Conservation (phyloP, 2,888 invertebrate genomes). For the Hanleya hanleyi region DNA sequence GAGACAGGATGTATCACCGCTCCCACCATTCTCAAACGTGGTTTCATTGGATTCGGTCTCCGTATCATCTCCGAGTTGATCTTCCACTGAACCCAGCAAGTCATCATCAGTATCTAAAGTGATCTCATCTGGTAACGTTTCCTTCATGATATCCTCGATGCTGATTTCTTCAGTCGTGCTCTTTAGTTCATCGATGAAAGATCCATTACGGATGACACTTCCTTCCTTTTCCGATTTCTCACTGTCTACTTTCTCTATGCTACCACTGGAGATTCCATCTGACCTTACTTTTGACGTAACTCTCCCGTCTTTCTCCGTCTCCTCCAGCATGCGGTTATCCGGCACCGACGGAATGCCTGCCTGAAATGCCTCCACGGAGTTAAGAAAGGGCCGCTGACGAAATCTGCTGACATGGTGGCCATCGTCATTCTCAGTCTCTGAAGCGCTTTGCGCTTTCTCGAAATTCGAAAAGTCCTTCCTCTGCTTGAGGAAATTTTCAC, state of each 20-base stretch:
- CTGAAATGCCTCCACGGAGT: background rate
- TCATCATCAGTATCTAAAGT: conserved; percentile 21
- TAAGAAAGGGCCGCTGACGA: background rate
- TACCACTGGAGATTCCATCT: conserved; percentile 7
- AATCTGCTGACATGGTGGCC: background rate
- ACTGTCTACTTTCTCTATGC: conserved; percentile 37
- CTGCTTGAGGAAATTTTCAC: conserved; percentile 50
- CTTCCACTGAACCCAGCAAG: conserved; percentile 22
- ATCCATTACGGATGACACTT: background rate
- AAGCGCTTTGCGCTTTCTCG: conserved; percentile 42
- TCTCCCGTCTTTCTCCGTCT: conserved; percentile 18
- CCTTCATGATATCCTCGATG: conserved; percentile 51
- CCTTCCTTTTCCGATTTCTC: conserved; percentile 35
- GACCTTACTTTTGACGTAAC: conserved; percentile 13
- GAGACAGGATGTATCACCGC: background rate
- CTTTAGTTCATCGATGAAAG: background rate
- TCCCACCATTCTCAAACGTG: background rate
- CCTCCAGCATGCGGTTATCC: conserved; percentile 41
- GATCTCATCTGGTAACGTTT: conserved; percentile 48
- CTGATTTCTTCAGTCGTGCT: conserved; percentile 14
- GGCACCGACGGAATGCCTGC: background rate
- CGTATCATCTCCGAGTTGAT: conserved; percentile 25
- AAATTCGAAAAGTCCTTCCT: conserved; percentile 57
- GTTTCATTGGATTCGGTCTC: conserved; percentile 16
- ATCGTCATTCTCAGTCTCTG: conserved; percentile 9